Conservation (phyloP, 2,888 invertebrate genomes). For the Tetragonula carbonaria region DNA sequence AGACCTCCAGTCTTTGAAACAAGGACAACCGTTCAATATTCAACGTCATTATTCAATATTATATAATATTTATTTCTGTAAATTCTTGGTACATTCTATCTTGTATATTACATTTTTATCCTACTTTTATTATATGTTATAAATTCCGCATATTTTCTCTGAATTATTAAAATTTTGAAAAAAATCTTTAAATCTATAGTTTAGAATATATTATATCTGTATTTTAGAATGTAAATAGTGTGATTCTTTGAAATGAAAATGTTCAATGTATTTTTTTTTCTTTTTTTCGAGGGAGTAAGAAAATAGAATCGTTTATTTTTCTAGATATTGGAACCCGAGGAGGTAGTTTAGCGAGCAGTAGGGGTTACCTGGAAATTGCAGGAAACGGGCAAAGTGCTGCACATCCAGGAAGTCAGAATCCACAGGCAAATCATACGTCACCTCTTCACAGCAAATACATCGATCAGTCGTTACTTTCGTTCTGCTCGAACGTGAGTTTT, state of each 20-base stretch:
- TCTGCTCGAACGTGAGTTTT: slow-evolving; percentile 77
- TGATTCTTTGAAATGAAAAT: background rate
- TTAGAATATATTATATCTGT: too few relatives aligned
- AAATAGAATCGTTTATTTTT: slow-evolving; percentile 11
- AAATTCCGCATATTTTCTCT: too few relatives aligned
- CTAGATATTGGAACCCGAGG: slow-evolving; percentile 79
- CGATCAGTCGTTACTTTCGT: slow-evolving; percentile 79
- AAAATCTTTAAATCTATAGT: too few relatives aligned
- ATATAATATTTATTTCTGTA: too few relatives aligned
- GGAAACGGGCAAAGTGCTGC: slow-evolving; percentile 65
- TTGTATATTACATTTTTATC: too few relatives aligned
- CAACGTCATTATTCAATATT: too few relatives aligned
- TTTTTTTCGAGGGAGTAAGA: background rate
- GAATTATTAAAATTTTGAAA: too few relatives aligned
- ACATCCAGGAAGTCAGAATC: slow-evolving; percentile 57
- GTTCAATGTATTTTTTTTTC: background rate
- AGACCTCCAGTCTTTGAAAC: too few relatives aligned
- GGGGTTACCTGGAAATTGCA: slow-evolving; percentile 76
- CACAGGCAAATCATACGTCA: slow-evolving; percentile 71
- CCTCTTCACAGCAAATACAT: slow-evolving; percentile 77
- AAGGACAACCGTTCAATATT: too few relatives aligned
- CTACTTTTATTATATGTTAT: too few relatives aligned
- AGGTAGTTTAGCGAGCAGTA: slow-evolving; percentile 80
- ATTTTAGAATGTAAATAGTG: background rate
- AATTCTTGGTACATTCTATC: too few relatives aligned